Evolutionary conservation across 2,888 invertebrate species (phyloP).

Genomic region (Patella caerulea): DNA sequence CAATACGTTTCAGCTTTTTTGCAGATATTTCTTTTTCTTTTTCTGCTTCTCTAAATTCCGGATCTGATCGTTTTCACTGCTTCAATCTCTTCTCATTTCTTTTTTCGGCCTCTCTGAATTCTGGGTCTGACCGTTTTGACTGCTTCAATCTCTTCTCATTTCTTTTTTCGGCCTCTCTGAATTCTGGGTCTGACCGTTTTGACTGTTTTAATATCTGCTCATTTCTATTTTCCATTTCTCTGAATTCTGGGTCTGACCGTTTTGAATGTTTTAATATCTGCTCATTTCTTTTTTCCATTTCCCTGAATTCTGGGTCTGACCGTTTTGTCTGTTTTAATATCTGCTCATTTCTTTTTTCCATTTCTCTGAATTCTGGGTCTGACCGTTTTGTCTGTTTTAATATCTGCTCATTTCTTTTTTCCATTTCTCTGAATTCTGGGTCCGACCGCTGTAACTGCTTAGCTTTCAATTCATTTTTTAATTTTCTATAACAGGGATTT

Average conservation of each 20-base stretch:
- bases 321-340: not conserved
- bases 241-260: no score
- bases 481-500: no score
- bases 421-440: not conserved
- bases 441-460: not conserved
- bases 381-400: not conserved
- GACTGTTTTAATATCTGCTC: no score
- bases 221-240: no score
- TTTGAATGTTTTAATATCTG: no score
- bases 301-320: no score
- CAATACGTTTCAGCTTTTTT: not conserved
- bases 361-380: not conserved
- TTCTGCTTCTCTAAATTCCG: not conserved
- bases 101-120: not conserved
- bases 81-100: not conserved
- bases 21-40: not conserved
- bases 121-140: not conserved
- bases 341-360: not conserved
- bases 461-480: not conserved
- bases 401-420: not conserved
- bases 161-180: not conserved
- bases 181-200: not conserved
- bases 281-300: no score
- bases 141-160: not conserved
- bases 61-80: not conserved